Evolutionary conservation across 2,113 vertebrate species (phyloP).

Genomic region (Pollimyrus isidori): DNA sequence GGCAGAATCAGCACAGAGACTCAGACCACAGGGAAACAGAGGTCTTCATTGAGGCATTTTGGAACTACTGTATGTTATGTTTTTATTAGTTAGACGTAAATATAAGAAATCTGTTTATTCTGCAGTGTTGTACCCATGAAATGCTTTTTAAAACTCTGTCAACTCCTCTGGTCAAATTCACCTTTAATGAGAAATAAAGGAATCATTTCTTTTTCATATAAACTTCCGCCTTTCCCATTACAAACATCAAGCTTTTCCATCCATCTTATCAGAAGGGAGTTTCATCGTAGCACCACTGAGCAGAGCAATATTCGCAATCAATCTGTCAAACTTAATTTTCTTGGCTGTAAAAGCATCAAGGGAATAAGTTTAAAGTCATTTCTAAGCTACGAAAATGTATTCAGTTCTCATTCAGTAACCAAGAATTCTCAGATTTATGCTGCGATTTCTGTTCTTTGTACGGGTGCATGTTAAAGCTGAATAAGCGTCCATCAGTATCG

Average conservation of each 20-base stretch:
- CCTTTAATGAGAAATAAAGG: background rate
- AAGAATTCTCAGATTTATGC: background rate
- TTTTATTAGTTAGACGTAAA: background rate
- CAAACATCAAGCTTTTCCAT: background rate
- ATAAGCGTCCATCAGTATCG: background rate
- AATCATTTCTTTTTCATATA: background rate
- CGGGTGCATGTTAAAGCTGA: background rate
- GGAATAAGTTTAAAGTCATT: background rate
- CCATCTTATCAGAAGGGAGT: background rate
- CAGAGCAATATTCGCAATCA: background rate
- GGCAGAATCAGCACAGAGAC: background rate
- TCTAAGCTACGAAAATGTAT: background rate
- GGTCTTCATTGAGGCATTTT: background rate
- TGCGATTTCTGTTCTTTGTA: background rate
- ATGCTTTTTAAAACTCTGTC: background rate
- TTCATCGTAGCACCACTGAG: background rate
- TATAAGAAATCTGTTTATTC: background rate
- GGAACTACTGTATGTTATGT: background rate
- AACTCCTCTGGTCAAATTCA: background rate
- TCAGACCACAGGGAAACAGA: background rate
- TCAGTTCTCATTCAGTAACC: background rate
- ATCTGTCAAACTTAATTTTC: background rate
- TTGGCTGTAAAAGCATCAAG: background rate
- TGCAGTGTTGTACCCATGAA: background rate
- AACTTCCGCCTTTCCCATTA: background rate